Percentiles rank a stretch among this genome's conserved stretches.
Evolutionary conservation across 2,113 vertebrate species (phyloP).

Genomic region (Thunnus thynnus): DNA sequence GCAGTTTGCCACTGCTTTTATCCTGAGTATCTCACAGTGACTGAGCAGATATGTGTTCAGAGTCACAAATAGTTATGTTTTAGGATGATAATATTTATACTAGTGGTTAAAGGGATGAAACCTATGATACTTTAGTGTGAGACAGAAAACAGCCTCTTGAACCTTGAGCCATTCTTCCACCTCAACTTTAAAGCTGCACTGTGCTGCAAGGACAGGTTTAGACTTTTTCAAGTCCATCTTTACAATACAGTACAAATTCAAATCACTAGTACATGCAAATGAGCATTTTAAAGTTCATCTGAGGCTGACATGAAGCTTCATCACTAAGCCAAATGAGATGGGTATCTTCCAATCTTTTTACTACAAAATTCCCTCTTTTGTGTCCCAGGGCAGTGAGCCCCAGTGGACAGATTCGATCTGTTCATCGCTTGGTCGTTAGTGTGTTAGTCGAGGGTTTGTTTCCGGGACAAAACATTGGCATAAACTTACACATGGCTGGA

Average conservation of each 20-base stretch:
- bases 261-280: too few relatives aligned
- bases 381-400: too few relatives aligned
- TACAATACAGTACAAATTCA: background rate
- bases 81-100: background rate
- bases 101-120: background rate
- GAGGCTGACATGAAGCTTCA: too few relatives aligned
- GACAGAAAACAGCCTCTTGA: background rate
- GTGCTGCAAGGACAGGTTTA: background rate
- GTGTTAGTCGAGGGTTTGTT: too few relatives aligned
- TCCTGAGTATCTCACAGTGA: constrained; percentile 33
- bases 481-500: too few relatives aligned
- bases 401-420: too few relatives aligned
- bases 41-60: constrained; percentile 46
- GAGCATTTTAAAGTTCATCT: too few relatives aligned
- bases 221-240: background rate
- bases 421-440: too few relatives aligned
- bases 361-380: too few relatives aligned
- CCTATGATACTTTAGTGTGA: background rate
- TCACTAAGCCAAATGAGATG: too few relatives aligned
- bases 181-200: background rate
- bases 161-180: background rate
- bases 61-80: constrained; percentile 26
- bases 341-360: too few relatives aligned
- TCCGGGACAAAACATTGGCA: too few relatives aligned
- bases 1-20: constrained; percentile 32